Evolutionary conservation across 2,113 vertebrate genomes (phyloP).

Genomic region (Alethe diademata): DNA sequence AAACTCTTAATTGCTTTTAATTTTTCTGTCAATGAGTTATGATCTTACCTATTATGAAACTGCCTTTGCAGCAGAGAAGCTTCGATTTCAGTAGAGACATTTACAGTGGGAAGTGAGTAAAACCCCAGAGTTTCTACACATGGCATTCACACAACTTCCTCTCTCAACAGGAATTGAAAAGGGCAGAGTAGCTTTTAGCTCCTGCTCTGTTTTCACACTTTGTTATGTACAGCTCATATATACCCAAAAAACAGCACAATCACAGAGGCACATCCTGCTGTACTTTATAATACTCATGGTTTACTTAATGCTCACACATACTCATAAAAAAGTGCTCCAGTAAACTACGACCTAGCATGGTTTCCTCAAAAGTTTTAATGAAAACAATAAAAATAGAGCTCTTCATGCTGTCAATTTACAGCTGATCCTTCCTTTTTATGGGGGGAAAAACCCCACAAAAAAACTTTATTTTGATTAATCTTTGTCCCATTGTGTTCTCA

Average conservation of each 20-base stretch:
- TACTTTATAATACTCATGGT: not conserved
- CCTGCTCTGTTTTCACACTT: not conserved
- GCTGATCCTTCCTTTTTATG: not conserved
- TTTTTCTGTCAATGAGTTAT: not conserved
- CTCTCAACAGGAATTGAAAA: not conserved
- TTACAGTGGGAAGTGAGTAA: not conserved
- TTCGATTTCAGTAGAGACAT: not conserved
- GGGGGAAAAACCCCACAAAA: fast-evolving
- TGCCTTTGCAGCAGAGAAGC: not conserved
- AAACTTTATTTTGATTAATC: not conserved
- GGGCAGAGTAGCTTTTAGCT: not conserved
- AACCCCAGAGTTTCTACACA: not conserved
- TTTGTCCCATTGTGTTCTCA: fast-evolving
- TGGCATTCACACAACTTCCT: not conserved
- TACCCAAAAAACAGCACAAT: not conserved
- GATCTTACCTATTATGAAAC: not conserved
- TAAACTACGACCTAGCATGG: not conserved
- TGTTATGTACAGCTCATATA: not conserved
- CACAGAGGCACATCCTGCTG: not conserved
- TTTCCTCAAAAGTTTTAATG: not conserved
- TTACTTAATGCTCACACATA: not conserved
- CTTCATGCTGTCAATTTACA: not conserved
- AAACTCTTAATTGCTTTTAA: not conserved
- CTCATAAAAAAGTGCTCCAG: not conserved
- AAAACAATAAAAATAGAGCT: not conserved